Percentiles rank a stretch among this genome's conserved stretches.
phyloP scores from a whole-genome alignment of 2,888 invertebrate species.

The Brachyopa scutellaris region DNA sequence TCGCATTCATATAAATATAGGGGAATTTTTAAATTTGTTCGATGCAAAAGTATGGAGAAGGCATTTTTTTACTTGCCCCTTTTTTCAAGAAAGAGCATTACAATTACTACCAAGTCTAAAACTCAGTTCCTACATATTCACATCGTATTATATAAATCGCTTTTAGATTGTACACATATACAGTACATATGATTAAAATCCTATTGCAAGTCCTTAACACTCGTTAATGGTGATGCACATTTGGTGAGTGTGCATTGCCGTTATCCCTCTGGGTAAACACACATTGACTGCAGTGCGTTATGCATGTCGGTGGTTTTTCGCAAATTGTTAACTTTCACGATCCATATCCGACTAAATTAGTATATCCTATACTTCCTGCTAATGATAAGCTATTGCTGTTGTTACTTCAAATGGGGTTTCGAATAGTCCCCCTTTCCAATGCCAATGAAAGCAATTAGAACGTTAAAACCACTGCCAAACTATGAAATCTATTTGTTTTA shows the following conservation, averaged over 20 bases:
- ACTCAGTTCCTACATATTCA: too few species aligned
- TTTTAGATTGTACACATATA: too few species aligned
- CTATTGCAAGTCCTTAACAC: conserved; percentile 9
- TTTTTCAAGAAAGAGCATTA: too few species aligned
- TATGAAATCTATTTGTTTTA: conserved; percentile 44
- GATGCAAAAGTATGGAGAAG: too few species aligned
- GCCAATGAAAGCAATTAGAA: conserved; percentile 52
- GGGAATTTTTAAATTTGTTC: too few species aligned
- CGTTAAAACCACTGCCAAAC: conserved; percentile 6
- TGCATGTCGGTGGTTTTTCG: conserved; percentile 15
- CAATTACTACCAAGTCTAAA: too few species aligned
- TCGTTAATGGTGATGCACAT: background rate
- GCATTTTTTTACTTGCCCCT: too few species aligned
- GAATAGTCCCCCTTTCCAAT: too few species aligned
- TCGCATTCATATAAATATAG: background rate
- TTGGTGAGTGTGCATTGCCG: background rate
- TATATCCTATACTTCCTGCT: conserved; percentile 36
- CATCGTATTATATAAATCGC: background rate
- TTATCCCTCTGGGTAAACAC: background rate
- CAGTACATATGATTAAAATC: conserved; percentile 28
- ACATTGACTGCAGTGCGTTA: conserved; percentile 1
- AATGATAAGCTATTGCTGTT: conserved; percentile 40
- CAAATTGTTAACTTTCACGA: conserved; percentile 29
- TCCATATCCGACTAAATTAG: conserved; percentile 7
- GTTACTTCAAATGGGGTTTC: conserved; percentile 1